Percentiles rank a stretch among this genome's conserved stretches.
These are phyloP conservation scores for Pelusios castaneus DNA, from an alignment of 2,113 vertebrate genomes.

Conservation along the genomic window DNA sequence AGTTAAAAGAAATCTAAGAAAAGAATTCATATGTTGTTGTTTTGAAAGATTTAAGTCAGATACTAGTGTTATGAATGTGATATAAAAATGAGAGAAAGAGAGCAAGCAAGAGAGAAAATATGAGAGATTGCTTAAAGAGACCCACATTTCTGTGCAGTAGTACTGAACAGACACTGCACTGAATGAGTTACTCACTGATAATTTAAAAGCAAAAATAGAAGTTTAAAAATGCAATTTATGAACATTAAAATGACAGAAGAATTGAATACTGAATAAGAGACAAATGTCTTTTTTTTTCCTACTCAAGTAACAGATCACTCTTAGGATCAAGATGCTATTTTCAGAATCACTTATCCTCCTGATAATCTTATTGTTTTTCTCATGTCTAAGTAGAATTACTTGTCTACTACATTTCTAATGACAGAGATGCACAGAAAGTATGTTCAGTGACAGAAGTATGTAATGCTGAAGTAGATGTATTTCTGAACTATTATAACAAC, in stretches of 20 bases:
- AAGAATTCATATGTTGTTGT: neutral
- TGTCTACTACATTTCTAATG: neutral
- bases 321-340: constrained; percentile 65
- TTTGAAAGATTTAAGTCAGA: neutral
- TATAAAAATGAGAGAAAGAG: neutral
- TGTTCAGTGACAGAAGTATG: neutral
- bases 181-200: neutral
- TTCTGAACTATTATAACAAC: neutral
- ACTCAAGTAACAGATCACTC: neutral
- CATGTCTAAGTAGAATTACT: constrained; percentile 42
- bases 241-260: neutral
- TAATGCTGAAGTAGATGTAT: neutral
- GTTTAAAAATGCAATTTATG: neutral
- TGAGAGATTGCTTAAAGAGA: neutral
- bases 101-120: neutral
- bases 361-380: constrained; percentile 55
- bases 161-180: neutral
- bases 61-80: neutral
- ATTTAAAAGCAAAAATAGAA: neutral
- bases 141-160: neutral
- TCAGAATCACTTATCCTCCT: constrained; percentile 12
- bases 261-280: neutral
- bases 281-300: neutral
- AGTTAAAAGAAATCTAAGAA: neutral
- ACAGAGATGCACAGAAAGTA: neutral